Base-by-base conservation (phyloP, 2,888 invertebrate species). In the Philaethria dido region DNA sequence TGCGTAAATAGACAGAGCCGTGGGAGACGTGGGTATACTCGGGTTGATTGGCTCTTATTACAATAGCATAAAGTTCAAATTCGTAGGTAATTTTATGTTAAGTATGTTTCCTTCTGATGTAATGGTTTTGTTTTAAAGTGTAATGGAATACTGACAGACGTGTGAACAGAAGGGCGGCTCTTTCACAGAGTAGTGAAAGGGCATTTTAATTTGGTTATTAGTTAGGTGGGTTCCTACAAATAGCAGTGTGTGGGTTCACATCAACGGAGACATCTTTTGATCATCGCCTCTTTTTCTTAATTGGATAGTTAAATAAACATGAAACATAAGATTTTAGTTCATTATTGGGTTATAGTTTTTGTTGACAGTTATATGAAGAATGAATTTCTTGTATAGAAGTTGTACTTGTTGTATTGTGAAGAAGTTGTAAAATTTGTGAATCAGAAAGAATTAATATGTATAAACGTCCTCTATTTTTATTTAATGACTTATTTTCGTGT, bases 71-170 rank as follows among this genome's bases (percentile, higher is more conserved):
- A 75, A 72, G 80, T 77, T 73, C 55, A 80, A 69, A 54, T 60
- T 74, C 20, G 14, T 14, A 52, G 9, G 22, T 16, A 59, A 47
- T 5, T 48, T 50, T n/a, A 50, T 48, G 42, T 62, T 68, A 72
- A 69, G 70, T 73, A 74, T 69, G 70, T 72, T 69, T 70, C 62
- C 68, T 71, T 67, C 69, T 64, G 73, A 74, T 74, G 69, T 72
- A 74, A 78, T 78, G 82, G 81, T 86, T 85, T 86, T 86, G 83
- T 86, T 87, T 85, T 75, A 71, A 74, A 76, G 72, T 71, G 75
- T 72, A 71, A 83, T 78, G 82, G 79, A 77, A 83, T 74, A 87
- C 80, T 87, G 90, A 90, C 87, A 83, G 85, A 87, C 89, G 87
- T 90, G 90, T 87, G 90, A 90, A 90, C 88, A 73, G 70, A 69